These are phyloP conservation scores for Huso huso DNA, from an alignment of 2,797 vertebrate genomes.

Conservation along the genomic window DNA sequence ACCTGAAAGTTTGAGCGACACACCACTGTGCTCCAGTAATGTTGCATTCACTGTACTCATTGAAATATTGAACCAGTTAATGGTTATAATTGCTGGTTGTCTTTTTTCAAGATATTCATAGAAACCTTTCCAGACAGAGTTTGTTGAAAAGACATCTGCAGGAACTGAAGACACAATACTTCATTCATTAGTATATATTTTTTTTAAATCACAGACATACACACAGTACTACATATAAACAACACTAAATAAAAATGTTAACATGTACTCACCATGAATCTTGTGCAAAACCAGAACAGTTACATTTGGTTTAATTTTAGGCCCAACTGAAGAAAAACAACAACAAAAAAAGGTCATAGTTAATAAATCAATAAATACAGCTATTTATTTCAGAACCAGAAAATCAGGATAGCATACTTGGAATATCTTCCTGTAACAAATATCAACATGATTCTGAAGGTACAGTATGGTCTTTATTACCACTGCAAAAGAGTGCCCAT, in stretches of 20 bases:
- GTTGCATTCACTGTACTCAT: conserved; percentile 87
- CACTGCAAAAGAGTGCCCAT: too few relatives aligned
- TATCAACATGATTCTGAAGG: too few relatives aligned
- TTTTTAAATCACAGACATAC: too few relatives aligned
- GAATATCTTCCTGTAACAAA: too few relatives aligned
- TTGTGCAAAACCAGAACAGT: conserved; percentile 62
- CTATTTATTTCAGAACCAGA: too few relatives aligned
- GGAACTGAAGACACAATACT: conserved; percentile 66
- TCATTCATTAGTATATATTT: too few relatives aligned
- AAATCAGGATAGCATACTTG: too few relatives aligned
- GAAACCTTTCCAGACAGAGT: conserved; percentile 90
- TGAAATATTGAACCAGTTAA: conserved; percentile 82
- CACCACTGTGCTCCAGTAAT: conserved; percentile 70
- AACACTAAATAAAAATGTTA: too few relatives aligned
- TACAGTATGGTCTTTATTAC: too few relatives aligned
- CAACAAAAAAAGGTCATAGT: background rate
- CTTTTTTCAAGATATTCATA: conserved; percentile 88
- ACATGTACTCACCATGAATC: conserved; percentile 51
- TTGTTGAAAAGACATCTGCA: conserved; percentile 83
- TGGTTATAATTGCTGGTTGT: conserved; percentile 80
- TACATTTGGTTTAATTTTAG: conserved; percentile 61
- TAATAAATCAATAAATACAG: too few relatives aligned
- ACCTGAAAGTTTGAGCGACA: conserved; percentile 87
- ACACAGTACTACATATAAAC: too few relatives aligned
- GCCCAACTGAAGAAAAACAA: conserved; percentile 56